Conservation (phyloP, 2,888 invertebrate species). For the Dasypogon diadema region DNA sequence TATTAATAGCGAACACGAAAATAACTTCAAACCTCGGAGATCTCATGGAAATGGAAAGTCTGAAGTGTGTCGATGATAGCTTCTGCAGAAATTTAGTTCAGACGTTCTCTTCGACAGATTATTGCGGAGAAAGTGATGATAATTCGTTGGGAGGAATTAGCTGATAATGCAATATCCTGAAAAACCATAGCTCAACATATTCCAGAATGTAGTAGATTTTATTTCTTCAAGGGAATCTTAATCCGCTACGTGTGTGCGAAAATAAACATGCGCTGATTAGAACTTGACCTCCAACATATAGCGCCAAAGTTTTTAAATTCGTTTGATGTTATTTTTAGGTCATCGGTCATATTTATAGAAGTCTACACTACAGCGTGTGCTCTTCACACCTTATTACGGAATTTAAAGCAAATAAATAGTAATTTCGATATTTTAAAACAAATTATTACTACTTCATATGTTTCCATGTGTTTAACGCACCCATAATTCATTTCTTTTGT, state of each 20-base stretch:
- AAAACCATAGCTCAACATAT: too few relatives aligned
- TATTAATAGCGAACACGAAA: conserved; percentile 49
- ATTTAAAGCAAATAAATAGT: too few relatives aligned
- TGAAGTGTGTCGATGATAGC: conserved; percentile 42
- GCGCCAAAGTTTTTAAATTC: conserved; percentile 29
- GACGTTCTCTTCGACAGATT: not conserved
- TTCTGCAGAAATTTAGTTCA: conserved; percentile 4
- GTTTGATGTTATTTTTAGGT: conserved; percentile 30
- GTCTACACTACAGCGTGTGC: conserved; percentile 53
- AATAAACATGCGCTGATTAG: not conserved
- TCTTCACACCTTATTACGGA: conserved; percentile 50
- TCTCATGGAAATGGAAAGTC: conserved; percentile 39
- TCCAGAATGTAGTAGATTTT: too few relatives aligned
- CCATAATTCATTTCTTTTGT: too few relatives aligned
- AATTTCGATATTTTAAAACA: too few relatives aligned
- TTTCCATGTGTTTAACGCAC: too few relatives aligned
- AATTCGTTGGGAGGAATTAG: too few relatives aligned
- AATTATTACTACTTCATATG: too few relatives aligned
- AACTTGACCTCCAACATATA: conserved; percentile 29
- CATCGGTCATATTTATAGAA: conserved; percentile 10
- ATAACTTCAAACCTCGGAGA: conserved; percentile 16
- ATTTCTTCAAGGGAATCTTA: not conserved
- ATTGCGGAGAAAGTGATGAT: conserved; percentile 12
- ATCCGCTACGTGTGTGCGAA: conserved; percentile 2
- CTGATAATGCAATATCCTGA: too few relatives aligned